Evolutionary conservation across 2,113 vertebrate genomes (phyloP), one percentile per base, ranked within the genome.

Genomic region (Silurus glanis): DNA sequence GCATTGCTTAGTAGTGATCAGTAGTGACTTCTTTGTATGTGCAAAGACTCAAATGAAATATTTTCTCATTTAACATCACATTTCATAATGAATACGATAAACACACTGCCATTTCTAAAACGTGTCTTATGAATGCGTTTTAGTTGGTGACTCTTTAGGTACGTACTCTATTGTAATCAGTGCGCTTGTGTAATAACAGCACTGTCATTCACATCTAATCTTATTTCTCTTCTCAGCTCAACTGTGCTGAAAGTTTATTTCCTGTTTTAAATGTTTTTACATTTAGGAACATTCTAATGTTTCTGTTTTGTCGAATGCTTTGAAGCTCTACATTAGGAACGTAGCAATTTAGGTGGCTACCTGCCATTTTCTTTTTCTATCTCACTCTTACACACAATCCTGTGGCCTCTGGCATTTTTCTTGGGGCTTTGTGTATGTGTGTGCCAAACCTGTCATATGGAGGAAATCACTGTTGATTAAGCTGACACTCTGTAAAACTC

Each of bases 401-500:
- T 51, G 13, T 79, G 80, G 79, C 80, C 88, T 61, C 55, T 61
- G 76, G 72, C 76, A 23, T 47, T 58, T 51, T 59, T 62, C 83
- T 59, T 10, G 16, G 56, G 88, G 76, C 64, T 14, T 49, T 55
- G 21, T 82, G 69, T 67, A 45, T 84, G 61, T 80, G 58, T 76
- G 74, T 79, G 58, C 67, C 53, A 69, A 86, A 19, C 16, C 71
- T 87, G 85, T 89, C 83, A 86, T 88, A 88, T 75, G 67, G 85
- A 82, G 28, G 66, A 49, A 14, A 72, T 88, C 83, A 81, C 13
- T 82, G 83, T 28, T 88, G 83, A 87, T 88, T 85, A 88, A 12
- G 71, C 66, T 85, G 67, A 82, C 83, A 87, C 78, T 79, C 81
- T 79, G 45, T 79, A 78, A 47, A 81, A 55, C 55, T 81, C 53